Conservation (phyloP, 2,888 invertebrate genomes). For the Caenorhabditis afra region DNA sequence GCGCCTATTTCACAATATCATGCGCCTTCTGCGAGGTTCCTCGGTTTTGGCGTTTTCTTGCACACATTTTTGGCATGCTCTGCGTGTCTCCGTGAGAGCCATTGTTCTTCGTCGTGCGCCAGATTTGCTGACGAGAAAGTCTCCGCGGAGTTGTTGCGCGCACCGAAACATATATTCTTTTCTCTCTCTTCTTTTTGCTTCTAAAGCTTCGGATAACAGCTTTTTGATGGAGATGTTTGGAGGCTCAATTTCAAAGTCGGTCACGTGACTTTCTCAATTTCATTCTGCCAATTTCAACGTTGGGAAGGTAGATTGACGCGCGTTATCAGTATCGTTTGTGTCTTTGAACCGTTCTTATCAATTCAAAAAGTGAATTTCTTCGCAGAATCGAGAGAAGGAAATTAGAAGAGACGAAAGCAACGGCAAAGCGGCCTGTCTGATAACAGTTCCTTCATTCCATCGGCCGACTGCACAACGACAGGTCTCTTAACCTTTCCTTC, state of each 20-base stretch:
- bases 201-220: background rate
- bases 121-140: slow-evolving; percentile 32
- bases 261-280: no score
- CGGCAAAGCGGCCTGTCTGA: background rate
- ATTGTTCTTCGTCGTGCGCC: slow-evolving; percentile 29
- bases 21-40: no score
- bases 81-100: slow-evolving; percentile 15
- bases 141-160: slow-evolving; percentile 42
- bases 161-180: slow-evolving; percentile 27
- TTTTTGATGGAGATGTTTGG: background rate
- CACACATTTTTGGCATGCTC: slow-evolving; percentile 2
- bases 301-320: background rate
- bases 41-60: background rate
- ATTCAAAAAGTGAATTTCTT: background rate
- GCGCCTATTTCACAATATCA: no score
- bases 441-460: background rate
- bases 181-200: background rate
- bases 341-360: slow-evolving; percentile 1
- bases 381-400: background rate
- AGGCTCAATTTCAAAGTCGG: no score
- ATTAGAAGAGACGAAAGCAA: background rate
- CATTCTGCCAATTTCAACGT: no score
- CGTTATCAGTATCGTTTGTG: background rate
- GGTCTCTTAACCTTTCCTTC: background rate
- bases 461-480: background rate